Conservation (phyloP, 37 sponge, comb jelly and placozoan species). For the Agelas oroides region DNA sequence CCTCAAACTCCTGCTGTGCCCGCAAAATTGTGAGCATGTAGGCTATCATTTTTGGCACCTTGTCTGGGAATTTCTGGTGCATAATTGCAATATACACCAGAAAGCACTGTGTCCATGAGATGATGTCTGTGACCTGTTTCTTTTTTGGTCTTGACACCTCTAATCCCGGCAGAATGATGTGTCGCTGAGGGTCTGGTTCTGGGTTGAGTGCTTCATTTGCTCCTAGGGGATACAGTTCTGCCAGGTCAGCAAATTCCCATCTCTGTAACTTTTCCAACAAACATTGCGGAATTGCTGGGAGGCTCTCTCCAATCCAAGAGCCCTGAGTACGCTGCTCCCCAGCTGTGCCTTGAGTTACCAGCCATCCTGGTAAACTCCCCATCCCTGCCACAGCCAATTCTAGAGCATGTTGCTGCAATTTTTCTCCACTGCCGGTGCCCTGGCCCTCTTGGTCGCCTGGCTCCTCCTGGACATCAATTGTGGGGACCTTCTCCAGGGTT, state of each 20-base stretch:
- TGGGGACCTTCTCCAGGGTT: too few relatives aligned
- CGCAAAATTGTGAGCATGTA: conserved; percentile 17
- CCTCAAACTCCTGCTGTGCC: conserved; percentile 4
- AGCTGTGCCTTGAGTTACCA: too few relatives aligned
- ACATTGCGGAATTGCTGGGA: background rate
- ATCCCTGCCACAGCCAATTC: too few relatives aligned
- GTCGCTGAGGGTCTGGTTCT: background rate
- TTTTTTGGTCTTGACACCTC: background rate
- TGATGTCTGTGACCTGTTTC: conserved; percentile 14
- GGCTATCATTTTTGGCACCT: background rate
- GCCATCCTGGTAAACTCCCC: too few relatives aligned
- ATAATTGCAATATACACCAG: background rate
- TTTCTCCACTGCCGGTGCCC: too few relatives aligned
- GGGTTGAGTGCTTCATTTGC: background rate
- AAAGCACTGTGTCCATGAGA: conserved; percentile 4
- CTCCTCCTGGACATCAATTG: too few relatives aligned
- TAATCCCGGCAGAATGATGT: background rate
- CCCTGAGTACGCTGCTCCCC: too few relatives aligned
- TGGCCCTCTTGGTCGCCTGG: too few relatives aligned
- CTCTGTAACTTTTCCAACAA: background rate
- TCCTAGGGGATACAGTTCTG: background rate
- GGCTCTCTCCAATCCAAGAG: background rate
- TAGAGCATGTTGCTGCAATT: too few relatives aligned
- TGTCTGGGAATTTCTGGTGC: background rate
- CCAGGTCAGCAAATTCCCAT: background rate